Evolutionary conservation across 2,797 vertebrate genomes (phyloP), one percentile per base, ranked within the genome.

Genomic region (Eupleurogrammus muticus): DNA sequence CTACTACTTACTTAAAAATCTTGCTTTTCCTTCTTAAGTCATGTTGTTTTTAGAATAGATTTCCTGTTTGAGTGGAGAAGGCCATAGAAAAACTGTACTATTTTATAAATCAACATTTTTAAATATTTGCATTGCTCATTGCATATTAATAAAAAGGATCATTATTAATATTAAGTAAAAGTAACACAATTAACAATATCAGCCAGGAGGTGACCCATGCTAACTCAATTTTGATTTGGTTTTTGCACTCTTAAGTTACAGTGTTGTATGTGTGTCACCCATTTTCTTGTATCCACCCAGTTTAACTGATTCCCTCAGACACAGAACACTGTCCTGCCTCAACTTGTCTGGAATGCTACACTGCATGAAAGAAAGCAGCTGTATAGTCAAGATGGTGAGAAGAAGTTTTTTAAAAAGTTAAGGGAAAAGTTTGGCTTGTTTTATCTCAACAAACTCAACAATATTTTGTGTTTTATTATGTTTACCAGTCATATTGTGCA

Each of bases 301-400:
- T 90, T 87, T 71, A 80, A 85, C 83, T 40, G 78, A 82, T 81
- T 85, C 58, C 24, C 69, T 82, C 46, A 70, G 72, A 83, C 73
- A 23, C 47, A 28, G 54, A 49, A 70, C 51, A 50, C 20, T 0
- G 55, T 75, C 90, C 4, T 85, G 92, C 88, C 77, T 52, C 68
- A 71, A 73, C 92, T 77, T 70, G 92, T 66, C 87, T 82, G 92
- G 91, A 91, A 93, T 93, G 90, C 73, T 72, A 84, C 65, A 9
- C 59, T 65, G 75, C 87, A 79, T 24, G 42, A 34, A 51, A 73
- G 78, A 46, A 46, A 75, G 49, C 49, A 72, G 40, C 55, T 65
- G 48, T 51, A 24, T 5, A 38, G 21, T 70, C 35, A 69, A 66
- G 47, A 54, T 14, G 51, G 63, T 69, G 67, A 76, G 63, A 80